phyloP scores from a whole-genome alignment of 2,113 vertebrate species.

The Girardinichthys multiradiatus region DNA sequence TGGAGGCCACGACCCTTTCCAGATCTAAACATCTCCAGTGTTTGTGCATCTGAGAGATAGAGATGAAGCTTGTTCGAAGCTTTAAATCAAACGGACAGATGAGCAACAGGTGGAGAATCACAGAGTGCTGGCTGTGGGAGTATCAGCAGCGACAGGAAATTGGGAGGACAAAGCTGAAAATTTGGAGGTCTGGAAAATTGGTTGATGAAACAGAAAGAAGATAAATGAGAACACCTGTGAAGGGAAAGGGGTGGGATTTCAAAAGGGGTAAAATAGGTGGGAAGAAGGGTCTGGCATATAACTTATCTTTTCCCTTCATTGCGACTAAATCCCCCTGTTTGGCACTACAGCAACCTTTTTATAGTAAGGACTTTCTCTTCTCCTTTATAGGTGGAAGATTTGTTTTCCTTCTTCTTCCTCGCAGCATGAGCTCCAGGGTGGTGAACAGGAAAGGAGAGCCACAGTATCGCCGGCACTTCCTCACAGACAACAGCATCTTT shows the following conservation, averaged over 20 bases:
- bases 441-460: conserved; percentile 81
- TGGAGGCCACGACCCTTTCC: conserved; percentile 36
- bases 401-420: background rate
- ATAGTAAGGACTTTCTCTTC: background rate
- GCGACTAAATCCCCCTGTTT: background rate
- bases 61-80: conserved; percentile 12
- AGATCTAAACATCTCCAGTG: conserved; percentile 18
- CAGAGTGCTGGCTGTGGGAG: conserved; percentile 12
- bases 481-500: conserved; percentile 90
- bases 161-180: conserved; percentile 51
- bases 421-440: conserved; percentile 86
- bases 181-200: conserved; percentile 35
- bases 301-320: background rate
- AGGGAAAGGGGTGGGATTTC: conserved; percentile 3
- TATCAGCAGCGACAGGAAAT: conserved; percentile 46
- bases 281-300: background rate
- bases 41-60: conserved; percentile 12
- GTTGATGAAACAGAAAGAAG: conserved; percentile 38
- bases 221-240: conserved; percentile 57
- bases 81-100: conserved; percentile 63
- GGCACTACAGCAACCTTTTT: background rate
- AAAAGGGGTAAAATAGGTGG: conserved; percentile 1
- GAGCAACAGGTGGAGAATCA: conserved; percentile 71
- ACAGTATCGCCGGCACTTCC: conserved; percentile 92
- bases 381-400: conserved; percentile 7